These are phyloP conservation scores for Homarus gammarus DNA, from an alignment of 2,888 invertebrate species.

Conservation along the genomic window DNA sequence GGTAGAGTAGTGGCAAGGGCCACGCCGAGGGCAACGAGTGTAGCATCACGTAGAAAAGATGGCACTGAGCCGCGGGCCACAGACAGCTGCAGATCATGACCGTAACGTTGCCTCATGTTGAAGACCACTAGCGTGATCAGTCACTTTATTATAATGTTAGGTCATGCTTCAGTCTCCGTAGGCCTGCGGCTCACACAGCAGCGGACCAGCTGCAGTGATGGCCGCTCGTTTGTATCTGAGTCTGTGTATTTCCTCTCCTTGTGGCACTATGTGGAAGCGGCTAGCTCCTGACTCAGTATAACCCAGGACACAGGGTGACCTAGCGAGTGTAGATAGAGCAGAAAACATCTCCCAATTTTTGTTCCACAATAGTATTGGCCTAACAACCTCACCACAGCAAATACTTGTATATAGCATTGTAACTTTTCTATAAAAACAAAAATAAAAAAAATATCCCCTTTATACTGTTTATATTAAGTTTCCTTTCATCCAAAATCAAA, in stretches of 20 bases:
- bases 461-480: conserved; percentile 20
- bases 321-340: conserved; percentile 53
- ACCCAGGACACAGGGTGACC: conserved; percentile 52
- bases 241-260: conserved; percentile 65
- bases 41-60: conserved; percentile 61
- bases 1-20: conserved; percentile 82
- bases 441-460: neutral
- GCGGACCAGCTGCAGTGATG: conserved; percentile 54
- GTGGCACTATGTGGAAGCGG: conserved; percentile 64
- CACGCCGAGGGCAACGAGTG: conserved; percentile 66
- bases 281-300: conserved; percentile 47
- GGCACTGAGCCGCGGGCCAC: conserved; percentile 48
- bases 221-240: conserved; percentile 62
- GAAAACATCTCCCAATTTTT: conserved; percentile 26
- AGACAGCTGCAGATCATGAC: conserved; percentile 9
- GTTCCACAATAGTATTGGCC: conserved; percentile 40
- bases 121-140: neutral
- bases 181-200: conserved; percentile 56
- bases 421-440: neutral
- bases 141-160: neutral
- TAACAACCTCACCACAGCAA: conserved; percentile 20
- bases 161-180: conserved; percentile 1
- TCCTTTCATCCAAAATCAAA: conserved; percentile 22
- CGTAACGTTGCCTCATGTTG: neutral
- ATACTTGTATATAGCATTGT: conserved; percentile 7